phyloP scores from a whole-genome alignment of 2,113 vertebrate species.

The Bagarius yarrelli region DNA sequence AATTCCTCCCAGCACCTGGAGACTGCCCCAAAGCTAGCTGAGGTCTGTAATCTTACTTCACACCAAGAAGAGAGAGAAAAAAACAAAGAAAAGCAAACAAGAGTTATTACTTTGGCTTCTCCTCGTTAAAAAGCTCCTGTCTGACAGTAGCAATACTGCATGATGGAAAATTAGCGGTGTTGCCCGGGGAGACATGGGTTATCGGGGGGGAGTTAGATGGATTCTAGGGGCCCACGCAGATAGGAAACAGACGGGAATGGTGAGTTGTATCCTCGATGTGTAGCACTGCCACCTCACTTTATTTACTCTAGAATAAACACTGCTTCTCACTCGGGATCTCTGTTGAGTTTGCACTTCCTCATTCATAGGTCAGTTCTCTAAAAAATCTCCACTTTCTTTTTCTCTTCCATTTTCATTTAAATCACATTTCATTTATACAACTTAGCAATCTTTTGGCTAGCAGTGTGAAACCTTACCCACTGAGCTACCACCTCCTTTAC shows the following conservation, averaged over 20 bases:
- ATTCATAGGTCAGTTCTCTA: conserved; percentile 13
- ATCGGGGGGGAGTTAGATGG: too few relatives aligned
- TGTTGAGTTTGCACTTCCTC: conserved; percentile 28
- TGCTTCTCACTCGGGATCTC: background rate
- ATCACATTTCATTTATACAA: too few relatives aligned
- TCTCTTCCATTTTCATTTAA: background rate
- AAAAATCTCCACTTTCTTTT: conserved; percentile 41
- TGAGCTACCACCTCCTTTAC: too few relatives aligned
- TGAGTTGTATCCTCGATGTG: too few relatives aligned
- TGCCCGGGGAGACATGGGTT: too few relatives aligned
- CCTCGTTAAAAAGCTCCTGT: background rate
- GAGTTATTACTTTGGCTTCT: background rate
- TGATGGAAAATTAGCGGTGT: too few relatives aligned
- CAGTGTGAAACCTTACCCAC: too few relatives aligned
- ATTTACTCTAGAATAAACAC: background rate
- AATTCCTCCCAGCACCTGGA: background rate
- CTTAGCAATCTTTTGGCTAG: too few relatives aligned
- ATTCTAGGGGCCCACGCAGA: too few relatives aligned
- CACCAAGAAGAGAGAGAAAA: background rate
- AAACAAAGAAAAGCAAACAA: background rate
- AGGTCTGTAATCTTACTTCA: background rate
- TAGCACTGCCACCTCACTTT: too few relatives aligned
- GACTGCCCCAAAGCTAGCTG: background rate
- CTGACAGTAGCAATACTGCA: background rate
- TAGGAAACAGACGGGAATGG: too few relatives aligned